Evolutionary conservation across 2,797 vertebrate genomes (phyloP).

Genomic region (Chrosomus eos): DNA sequence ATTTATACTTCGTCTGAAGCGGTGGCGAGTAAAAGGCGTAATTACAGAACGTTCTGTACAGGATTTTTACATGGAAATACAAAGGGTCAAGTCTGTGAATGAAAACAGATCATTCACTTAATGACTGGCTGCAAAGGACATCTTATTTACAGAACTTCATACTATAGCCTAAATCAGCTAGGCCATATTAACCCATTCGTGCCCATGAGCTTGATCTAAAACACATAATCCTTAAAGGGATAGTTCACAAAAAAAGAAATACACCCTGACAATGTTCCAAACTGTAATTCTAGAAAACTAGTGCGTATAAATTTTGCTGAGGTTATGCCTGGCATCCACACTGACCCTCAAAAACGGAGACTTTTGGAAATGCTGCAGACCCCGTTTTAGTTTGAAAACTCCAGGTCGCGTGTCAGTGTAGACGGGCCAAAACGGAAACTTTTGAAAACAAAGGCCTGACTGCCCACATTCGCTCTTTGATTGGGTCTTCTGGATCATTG

Average conservation of each 20-base stretch:
- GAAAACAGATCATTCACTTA: slow-evolving; percentile 28
- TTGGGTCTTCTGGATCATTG: too few species aligned
- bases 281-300: too few species aligned
- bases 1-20: slow-evolving; percentile 30
- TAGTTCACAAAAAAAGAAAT: background rate
- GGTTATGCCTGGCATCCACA: too few species aligned
- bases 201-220: background rate
- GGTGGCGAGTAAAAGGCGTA: slow-evolving; percentile 13
- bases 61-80: slow-evolving; percentile 27
- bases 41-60: slow-evolving; percentile 29
- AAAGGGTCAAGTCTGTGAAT: slow-evolving; percentile 12
- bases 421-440: too few species aligned
- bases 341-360: too few species aligned
- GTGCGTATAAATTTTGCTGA: too few species aligned
- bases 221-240: background rate
- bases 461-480: too few species aligned
- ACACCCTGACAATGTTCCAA: too few species aligned
- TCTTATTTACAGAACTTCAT: slow-evolving; percentile 24
- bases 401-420: too few species aligned
- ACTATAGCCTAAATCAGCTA: slow-evolving; percentile 2
- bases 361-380: too few species aligned
- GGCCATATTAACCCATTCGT: background rate
- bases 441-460: too few species aligned
- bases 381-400: too few species aligned
- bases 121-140: slow-evolving; percentile 14